A percentile compares a stretch with the other conserved stretches of the same genome.
These are phyloP conservation scores for Drosophila bocki DNA, from an alignment of 1,140 invertebrate genomes.

Conservation along the genomic window DNA sequence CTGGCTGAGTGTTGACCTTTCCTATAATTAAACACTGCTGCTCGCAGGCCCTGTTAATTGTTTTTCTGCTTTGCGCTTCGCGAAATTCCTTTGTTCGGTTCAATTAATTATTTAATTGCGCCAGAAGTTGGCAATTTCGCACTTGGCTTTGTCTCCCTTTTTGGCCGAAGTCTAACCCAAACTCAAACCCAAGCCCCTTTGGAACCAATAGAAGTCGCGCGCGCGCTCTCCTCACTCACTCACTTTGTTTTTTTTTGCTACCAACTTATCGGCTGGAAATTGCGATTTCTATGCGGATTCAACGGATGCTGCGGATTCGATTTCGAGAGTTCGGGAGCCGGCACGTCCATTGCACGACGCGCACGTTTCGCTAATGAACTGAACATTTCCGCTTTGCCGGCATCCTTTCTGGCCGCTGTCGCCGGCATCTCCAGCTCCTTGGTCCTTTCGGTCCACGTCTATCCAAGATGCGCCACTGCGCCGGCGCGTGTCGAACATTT, in stretches of 20 bases:
- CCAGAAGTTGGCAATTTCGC: constrained; percentile 75
- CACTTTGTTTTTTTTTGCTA: constrained; percentile 12
- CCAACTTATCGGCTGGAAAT: constrained; percentile 23
- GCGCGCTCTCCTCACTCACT: constrained; percentile 62
- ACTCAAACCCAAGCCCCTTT: neutral
- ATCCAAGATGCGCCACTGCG: constrained; percentile 62
- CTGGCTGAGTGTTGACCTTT: constrained; percentile 59
- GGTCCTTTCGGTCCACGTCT: constrained; percentile 20
- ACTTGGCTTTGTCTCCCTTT: constrained; percentile 49
- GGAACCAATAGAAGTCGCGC: constrained; percentile 48
- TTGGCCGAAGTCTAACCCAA: constrained; percentile 7
- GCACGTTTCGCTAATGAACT: constrained; percentile 83
- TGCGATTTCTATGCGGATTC: constrained; percentile 15
- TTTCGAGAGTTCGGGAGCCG: constrained; percentile 24
- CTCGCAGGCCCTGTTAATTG: constrained; percentile 60
- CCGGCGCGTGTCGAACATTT: constrained; percentile 78
- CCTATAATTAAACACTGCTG: constrained; percentile 51
- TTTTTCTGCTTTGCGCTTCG: constrained; percentile 42
- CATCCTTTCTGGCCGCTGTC: constrained; percentile 60
- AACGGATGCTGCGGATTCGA: constrained; percentile 9
- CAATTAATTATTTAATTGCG: constrained; percentile 83
- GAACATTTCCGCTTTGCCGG: constrained; percentile 83
- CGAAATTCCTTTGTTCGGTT: constrained; percentile 78
- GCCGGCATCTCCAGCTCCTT: constrained; percentile 9
- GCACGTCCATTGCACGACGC: constrained; percentile 77